phyloP scores from a whole-genome alignment of 2,113 vertebrate species.

The Actinemys pallida region DNA sequence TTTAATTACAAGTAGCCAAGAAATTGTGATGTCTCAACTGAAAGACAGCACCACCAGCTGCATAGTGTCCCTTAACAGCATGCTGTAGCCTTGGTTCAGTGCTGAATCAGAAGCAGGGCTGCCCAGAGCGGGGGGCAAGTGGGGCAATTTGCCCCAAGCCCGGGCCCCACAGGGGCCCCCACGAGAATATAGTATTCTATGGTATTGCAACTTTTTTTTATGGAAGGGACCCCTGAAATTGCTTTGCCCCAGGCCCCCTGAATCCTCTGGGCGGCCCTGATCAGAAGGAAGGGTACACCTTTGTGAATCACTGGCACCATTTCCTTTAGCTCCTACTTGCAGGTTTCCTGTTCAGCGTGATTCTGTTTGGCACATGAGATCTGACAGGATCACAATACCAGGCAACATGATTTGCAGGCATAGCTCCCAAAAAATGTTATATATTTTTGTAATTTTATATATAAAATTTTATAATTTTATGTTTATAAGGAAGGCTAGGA shows the following conservation, averaged over 20 bases:
- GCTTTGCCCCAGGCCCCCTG: too few species aligned
- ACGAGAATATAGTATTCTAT: too few species aligned
- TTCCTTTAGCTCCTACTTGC: neutral
- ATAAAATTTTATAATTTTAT: neutral
- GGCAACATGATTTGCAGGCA: neutral
- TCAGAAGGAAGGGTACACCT: neutral
- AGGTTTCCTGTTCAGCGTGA: neutral
- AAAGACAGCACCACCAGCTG: neutral
- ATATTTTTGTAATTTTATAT: constrained; percentile 14
- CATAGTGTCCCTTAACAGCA: neutral
- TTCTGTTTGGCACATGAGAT: neutral
- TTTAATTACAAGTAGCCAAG: neutral
- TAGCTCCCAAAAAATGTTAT: neutral
- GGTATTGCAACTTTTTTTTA: too few species aligned
- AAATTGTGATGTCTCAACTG: neutral
- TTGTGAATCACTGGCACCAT: neutral
- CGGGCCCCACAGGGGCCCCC: too few species aligned
- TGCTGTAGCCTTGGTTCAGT: neutral
- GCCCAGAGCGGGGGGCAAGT: too few species aligned
- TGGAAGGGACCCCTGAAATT: too few species aligned
- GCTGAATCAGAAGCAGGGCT: neutral
- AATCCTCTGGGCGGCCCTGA: neutral
- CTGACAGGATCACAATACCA: neutral
- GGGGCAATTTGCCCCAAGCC: too few species aligned
- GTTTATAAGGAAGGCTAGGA: neutral